Base-by-base conservation (phyloP, 2,113 vertebrate species). In the Perognathus longimembris region DNA sequence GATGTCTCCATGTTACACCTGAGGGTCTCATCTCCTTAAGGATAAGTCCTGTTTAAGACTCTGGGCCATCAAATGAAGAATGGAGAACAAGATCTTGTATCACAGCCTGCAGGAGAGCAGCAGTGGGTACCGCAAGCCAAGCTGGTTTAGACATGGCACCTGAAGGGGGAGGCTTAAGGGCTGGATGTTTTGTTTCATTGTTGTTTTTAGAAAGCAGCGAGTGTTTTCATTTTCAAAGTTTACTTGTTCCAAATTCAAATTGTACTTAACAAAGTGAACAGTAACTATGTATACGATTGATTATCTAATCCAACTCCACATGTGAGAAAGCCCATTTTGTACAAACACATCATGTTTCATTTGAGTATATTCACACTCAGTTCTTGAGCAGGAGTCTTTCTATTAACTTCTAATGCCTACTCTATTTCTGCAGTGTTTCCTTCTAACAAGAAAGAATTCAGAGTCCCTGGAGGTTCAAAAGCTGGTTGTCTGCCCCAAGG, bases 351-450 rank as follows among this genome's bases (percentile, higher is more conserved):
- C 54, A 26, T 36, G 34, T 38, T 64, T 70, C 18, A 3, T 71
- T 83, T 73, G 61, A 77, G 18, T 54, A 57, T 24, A 80, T 15
- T 74, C 18, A 64, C 88, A 54, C 57, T 32, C 71, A 73, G 12
- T 42, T 66, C 85, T 61, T 18, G 17, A 22, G 73, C 54, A 54
- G 30, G 11, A 38, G 0, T 38, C 63, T 79, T 45, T 71, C 32
- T 45, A 73, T 50, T 42, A 59, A 92, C 36, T 38, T 34, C 7
- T 17, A 78, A 82, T 17, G 28, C 20, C 61, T 30, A 18, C 14
- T 14, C 38, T 79, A 38, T 81, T 90, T 83, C 69, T 69, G 54
- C 40, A 92, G 70, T 59, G 84, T 77, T 63, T 69, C 78, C 59
- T 93, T 10, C 74, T 50, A 34, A n/a, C 69, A 36, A 20, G 30